A percentile compares a stretch with the other conserved stretches of the same genome.
These are phyloP conservation scores for Melipona quadrifasciata DNA, from an alignment of 1,140 invertebrate species.

Conservation along the genomic window DNA sequence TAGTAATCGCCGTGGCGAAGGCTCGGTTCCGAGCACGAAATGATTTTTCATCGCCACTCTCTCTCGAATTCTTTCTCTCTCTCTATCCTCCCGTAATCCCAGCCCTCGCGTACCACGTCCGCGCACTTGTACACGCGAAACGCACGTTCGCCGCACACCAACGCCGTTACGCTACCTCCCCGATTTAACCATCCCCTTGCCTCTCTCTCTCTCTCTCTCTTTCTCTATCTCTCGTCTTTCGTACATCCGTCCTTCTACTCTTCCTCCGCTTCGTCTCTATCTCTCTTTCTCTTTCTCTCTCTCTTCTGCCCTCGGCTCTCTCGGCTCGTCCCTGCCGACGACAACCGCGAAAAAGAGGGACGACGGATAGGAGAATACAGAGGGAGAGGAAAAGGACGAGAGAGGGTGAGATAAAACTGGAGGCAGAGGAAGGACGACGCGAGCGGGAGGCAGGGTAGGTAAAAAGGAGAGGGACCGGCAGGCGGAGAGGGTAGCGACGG, in stretches of 20 bases:
- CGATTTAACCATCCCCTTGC: not conserved
- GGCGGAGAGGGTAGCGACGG: not conserved
- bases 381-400: conserved; percentile 15
- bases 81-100: conserved; percentile 54
- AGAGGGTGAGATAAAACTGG: not conserved
- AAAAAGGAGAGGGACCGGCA: conserved; percentile 24
- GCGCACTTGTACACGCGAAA: conserved; percentile 13
- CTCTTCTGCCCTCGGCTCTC: conserved; percentile 6
- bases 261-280: not conserved
- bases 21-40: conserved; percentile 49
- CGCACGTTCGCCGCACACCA: not conserved
- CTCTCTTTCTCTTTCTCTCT: conserved; percentile 13
- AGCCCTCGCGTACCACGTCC: conserved; percentile 40
- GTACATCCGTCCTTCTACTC: not conserved
- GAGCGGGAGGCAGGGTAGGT: conserved; percentile 31
- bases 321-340: conserved; percentile 37
- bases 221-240: not conserved
- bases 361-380: conserved; percentile 36
- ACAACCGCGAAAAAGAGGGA: conserved; percentile 51
- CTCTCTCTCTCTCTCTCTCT: not conserved
- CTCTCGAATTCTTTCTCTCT: conserved; percentile 61
- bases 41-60: conserved; percentile 67
- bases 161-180: not conserved
- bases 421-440: not conserved
- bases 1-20: conserved; percentile 50